phyloP scores from a whole-genome alignment of 2,797 vertebrate genomes.

The Erethizon dorsatum region DNA sequence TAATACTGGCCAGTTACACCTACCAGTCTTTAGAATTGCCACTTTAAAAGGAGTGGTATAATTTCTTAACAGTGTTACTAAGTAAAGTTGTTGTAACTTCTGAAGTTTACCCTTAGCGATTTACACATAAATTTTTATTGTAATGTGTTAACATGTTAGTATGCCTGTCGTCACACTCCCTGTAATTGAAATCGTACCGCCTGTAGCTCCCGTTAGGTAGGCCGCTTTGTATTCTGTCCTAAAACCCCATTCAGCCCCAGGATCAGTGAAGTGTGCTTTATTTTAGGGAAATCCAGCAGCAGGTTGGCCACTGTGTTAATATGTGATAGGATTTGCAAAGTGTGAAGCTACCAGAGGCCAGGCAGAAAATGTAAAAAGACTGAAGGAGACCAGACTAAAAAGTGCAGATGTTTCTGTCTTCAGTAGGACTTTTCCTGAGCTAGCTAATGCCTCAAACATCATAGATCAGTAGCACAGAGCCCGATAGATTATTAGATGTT shows the following conservation, averaged over 20 bases:
- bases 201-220: not conserved
- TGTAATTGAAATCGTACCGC: not conserved
- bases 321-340: not conserved
- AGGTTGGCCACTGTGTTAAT: not conserved
- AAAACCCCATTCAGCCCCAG: not conserved
- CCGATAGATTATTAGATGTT: not conserved
- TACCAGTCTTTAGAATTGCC: not conserved
- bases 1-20: accelerated
- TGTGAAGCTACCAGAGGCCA: not conserved
- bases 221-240: not conserved
- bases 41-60: not conserved
- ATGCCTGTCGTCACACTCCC: not conserved
- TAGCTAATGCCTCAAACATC: not conserved
- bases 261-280: not conserved
- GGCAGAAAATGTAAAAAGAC: not conserved
- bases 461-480: not conserved
- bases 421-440: not conserved
- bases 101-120: not conserved
- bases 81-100: not conserved
- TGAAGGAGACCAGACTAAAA: not conserved
- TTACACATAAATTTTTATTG: not conserved
- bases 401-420: not conserved
- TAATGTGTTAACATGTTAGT: not conserved
- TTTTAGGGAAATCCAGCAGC: not conserved
- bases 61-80: not conserved